Conservation (phyloP, 1,140 invertebrate genomes). For the Tigriopus japonicus region DNA sequence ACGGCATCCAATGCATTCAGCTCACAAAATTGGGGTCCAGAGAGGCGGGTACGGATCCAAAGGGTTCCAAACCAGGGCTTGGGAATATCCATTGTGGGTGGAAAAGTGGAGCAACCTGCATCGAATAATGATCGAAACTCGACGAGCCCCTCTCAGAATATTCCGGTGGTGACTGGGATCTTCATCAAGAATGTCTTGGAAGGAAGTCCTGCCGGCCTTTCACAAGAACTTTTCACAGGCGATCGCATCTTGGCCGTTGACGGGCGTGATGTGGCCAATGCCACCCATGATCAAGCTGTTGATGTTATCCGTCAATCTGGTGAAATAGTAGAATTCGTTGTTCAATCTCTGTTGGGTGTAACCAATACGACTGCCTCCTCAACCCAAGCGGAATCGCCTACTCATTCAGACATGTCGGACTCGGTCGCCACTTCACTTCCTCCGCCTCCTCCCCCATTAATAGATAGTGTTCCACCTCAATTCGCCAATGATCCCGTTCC, state of each 20-base stretch:
- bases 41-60: constrained; percentile 39
- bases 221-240: constrained; percentile 71
- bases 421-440: neutral
- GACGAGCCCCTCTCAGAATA: constrained; percentile 19
- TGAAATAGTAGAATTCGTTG: constrained; percentile 70
- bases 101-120: constrained; percentile 49
- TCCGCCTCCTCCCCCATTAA: neutral
- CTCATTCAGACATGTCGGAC: neutral
- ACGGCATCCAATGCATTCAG: constrained; percentile 4
- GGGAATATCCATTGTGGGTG: constrained; percentile 92
- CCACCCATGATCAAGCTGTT: constrained; percentile 85
- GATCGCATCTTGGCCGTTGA: constrained; percentile 82
- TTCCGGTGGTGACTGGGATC: constrained; percentile 55
- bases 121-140: constrained; percentile 26
- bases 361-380: neutral
- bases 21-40: constrained; percentile 70
- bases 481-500: constrained; percentile 11
- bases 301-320: constrained; percentile 78
- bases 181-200: constrained; percentile 93
- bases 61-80: constrained; percentile 29
- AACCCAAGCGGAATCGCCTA: neutral
- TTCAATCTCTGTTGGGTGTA: constrained; percentile 55
- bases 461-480: neutral
- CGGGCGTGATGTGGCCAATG: constrained; percentile 65
- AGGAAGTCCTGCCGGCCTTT: constrained; percentile 78